phyloP scores from a whole-genome alignment of 2,888 invertebrate species.

The Macroteleia sp. region DNA sequence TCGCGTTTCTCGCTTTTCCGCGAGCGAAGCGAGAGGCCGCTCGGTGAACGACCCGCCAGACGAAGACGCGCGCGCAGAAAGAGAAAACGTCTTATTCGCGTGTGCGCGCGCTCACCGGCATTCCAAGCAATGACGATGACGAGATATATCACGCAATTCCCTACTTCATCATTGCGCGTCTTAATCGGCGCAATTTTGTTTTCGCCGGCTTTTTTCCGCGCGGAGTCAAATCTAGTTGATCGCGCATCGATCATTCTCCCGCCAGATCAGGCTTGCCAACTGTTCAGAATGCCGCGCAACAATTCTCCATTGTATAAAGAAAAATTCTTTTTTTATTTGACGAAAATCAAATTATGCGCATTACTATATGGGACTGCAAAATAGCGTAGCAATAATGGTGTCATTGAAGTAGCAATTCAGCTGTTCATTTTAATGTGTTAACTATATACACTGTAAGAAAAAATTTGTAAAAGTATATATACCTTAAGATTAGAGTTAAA shows the following conservation, averaged over 20 bases:
- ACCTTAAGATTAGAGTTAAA: no score
- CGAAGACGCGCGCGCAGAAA: conserved; percentile 48
- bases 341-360: no score
- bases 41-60: conserved; percentile 62
- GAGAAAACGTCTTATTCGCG: conserved; percentile 59
- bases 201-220: not conserved
- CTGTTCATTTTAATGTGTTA: no score
- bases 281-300: no score
- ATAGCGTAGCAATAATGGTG: no score
- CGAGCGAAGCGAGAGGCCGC: conserved; percentile 50
- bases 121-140: conserved; percentile 64
- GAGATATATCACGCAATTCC: conserved; percentile 63
- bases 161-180: conserved; percentile 48
- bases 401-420: no score
- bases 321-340: no score
- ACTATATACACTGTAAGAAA: no score
- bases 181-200: conserved; percentile 49
- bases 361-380: no score
- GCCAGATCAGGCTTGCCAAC: conserved; percentile 5
- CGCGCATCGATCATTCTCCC: conserved; percentile 11
- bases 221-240: not conserved
- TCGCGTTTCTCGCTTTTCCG: conserved; percentile 57
- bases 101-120: conserved; percentile 52
- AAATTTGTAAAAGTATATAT: no score
- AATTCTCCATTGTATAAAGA: no score